Conservation (phyloP, 2,888 invertebrate species). For the Pseudococcus longispinus region DNA sequence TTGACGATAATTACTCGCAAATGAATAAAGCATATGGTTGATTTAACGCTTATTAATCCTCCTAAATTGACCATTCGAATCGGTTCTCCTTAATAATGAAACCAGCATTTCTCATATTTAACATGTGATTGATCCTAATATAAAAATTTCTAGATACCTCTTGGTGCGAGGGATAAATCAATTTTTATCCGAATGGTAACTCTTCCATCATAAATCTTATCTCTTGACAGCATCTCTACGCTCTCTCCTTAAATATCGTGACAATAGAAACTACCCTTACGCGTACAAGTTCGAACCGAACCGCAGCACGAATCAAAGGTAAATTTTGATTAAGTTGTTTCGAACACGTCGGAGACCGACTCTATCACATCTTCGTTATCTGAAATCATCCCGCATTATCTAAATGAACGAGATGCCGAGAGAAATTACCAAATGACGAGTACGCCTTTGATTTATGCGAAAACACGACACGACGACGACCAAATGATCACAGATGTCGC, state of each 20-base stretch:
- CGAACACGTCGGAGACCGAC: not conserved
- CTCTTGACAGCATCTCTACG: not conserved
- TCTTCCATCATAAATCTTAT: slow-evolving; percentile 21
- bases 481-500: slow-evolving; percentile 3
- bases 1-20: not conserved
- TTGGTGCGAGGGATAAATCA: slow-evolving; percentile 2
- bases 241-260: not conserved
- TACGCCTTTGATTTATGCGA: not conserved
- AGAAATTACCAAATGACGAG: not conserved
- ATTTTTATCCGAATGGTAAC: not conserved
- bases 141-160: not conserved
- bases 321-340: slow-evolving; percentile 9
- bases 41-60: not conserved
- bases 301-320: not conserved
- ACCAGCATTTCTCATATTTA: not conserved
- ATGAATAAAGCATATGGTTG: not conserved
- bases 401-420: not conserved
- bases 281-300: not conserved
- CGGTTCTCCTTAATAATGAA: not conserved
- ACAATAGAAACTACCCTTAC: slow-evolving; percentile 19
- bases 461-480: not conserved
- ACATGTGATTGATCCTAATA: not conserved
- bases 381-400: not conserved
- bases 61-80: not conserved
- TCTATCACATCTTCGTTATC: not conserved